These are phyloP conservation scores for Excalfactoria chinensis DNA, from an alignment of 2,113 vertebrate genomes.

Conservation along the genomic window DNA sequence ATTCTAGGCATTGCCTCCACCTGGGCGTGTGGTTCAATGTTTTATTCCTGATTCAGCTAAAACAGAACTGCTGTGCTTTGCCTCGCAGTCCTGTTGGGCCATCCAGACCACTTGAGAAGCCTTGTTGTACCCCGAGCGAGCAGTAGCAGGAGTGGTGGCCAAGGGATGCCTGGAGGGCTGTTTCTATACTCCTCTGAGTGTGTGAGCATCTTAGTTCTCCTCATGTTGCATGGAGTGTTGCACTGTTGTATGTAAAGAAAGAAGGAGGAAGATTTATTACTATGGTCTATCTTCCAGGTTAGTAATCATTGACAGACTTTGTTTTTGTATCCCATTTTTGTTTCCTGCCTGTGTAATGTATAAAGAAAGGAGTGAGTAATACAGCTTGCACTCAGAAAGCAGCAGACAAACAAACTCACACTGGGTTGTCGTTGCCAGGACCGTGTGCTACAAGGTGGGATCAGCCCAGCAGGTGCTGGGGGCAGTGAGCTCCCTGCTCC, in stretches of 20 bases:
- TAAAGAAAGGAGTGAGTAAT: neutral
- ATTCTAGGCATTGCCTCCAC: conserved; percentile 23
- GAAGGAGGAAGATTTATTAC: conserved; percentile 4
- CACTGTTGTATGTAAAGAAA: neutral
- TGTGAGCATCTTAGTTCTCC: neutral
- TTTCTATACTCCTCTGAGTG: neutral
- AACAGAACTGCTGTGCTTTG: neutral
- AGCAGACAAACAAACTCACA: neutral
- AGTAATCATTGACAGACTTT: conserved; percentile 23
- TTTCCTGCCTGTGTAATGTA: neutral
- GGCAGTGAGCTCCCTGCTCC: neutral
- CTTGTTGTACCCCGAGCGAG: neutral
- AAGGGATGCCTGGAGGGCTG: neutral
- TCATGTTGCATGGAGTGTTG: fast-evolving
- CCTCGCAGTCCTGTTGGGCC: neutral
- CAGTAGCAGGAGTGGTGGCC: neutral
- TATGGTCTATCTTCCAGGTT: neutral
- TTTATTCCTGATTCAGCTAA: conserved; percentile 50
- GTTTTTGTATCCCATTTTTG: neutral
- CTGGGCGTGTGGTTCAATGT: neutral
- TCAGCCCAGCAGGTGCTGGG: neutral
- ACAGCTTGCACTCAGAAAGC: neutral
- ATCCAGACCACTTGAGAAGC: neutral
- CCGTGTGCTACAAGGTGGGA: fast-evolving
- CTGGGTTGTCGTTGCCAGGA: neutral